Conservation (phyloP, 2,113 vertebrate species). For the Chiloscyllium plagiosum region DNA sequence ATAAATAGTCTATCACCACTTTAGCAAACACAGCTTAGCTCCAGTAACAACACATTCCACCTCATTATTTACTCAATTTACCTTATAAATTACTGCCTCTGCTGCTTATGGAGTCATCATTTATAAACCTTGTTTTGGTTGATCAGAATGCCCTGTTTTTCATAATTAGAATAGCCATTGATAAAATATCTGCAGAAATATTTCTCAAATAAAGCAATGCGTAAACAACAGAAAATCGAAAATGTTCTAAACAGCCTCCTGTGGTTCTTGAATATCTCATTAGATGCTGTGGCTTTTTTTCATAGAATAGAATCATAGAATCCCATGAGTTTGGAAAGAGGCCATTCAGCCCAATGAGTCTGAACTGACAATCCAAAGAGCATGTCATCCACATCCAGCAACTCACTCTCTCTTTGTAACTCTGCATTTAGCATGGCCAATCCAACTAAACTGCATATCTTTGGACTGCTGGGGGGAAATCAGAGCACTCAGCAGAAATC, state of each 20-base stretch:
- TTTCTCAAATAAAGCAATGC: background rate
- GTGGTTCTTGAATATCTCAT: background rate
- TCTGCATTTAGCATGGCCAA: no score
- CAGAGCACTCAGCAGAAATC: no score
- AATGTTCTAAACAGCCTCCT: background rate
- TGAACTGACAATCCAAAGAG: no score
- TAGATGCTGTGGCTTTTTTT: background rate
- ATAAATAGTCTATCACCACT: constrained; percentile 15
- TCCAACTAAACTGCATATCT: no score
- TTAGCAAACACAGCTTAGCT: constrained; percentile 3
- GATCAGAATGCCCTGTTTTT: background rate
- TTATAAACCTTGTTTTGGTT: background rate
- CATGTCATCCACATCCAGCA: no score
- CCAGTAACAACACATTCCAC: background rate
- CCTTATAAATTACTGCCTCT: background rate
- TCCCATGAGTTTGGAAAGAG: no score
- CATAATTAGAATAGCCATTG: background rate
- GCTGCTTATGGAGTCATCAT: background rate
- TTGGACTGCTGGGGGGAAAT: no score
- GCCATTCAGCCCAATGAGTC: no score
- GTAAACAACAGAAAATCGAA: background rate
- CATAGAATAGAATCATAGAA: background rate
- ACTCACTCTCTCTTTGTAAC: no score
- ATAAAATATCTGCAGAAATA: background rate
- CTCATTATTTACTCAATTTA: background rate